Evolutionary conservation across 2,113 vertebrate genomes (phyloP).

Genomic region (Ailuropoda melanoleuca): DNA sequence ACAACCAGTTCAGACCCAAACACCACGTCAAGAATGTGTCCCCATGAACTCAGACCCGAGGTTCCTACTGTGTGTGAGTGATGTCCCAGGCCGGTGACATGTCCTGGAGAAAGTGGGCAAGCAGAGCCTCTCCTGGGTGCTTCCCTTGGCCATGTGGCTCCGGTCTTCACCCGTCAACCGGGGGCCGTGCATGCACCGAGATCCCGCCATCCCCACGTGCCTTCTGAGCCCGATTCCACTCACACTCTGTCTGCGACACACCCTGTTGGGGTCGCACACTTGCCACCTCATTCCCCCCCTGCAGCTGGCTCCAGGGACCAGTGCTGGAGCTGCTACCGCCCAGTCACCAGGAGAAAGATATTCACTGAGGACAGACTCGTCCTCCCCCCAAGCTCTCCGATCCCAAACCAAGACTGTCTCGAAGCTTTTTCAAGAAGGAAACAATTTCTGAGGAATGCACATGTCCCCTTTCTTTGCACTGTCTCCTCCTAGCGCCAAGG

Average conservation of each 20-base stretch:
- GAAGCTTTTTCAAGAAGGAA: background rate
- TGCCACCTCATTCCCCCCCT: background rate
- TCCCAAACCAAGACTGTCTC: too few species aligned
- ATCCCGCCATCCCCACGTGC: background rate
- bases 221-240: background rate
- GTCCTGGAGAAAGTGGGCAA: background rate
- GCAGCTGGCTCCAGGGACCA: too few species aligned
- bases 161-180: background rate
- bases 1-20: background rate
- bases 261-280: background rate
- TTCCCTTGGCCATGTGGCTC: background rate
- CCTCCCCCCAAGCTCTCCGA: background rate
- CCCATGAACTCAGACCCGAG: too few species aligned
- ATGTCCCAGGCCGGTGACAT: rapidly evolving
- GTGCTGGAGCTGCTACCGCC: rapidly evolving
- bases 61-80: too few species aligned
- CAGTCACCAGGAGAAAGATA: rapidly evolving
- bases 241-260: background rate
- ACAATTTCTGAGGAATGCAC: background rate
- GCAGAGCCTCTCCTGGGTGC: background rate
- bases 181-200: background rate
- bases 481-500: background rate
- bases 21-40: background rate
- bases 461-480: background rate
- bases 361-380: rapidly evolving